A percentile compares a stretch with the other conserved stretches of the same genome.
phyloP scores from a whole-genome alignment of 2,888 invertebrate species.

The Vannuccia rotundouncinata region DNA sequence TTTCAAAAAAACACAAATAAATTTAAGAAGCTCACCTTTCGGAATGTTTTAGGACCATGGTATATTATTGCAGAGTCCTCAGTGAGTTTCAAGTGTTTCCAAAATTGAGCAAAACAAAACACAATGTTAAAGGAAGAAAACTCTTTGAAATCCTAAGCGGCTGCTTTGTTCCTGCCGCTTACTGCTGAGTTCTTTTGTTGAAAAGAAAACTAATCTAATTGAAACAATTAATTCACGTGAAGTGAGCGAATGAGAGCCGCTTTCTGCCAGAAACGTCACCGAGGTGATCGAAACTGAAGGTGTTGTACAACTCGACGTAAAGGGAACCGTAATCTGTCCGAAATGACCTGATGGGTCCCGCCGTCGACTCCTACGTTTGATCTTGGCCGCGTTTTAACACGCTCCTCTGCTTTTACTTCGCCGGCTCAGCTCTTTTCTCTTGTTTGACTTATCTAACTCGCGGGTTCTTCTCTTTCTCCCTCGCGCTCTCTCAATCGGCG shows the following conservation, averaged over 20 bases:
- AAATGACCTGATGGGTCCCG: neutral
- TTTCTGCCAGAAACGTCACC: neutral
- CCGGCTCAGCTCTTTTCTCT: neutral
- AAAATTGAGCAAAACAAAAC: no score
- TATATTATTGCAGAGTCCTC: neutral
- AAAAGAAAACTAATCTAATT: neutral
- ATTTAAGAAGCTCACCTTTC: no score
- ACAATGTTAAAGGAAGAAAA: no score
- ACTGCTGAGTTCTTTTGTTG: no score
- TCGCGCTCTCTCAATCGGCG: neutral
- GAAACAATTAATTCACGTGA: neutral
- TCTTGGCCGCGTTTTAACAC: neutral
- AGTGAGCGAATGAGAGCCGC: neutral
- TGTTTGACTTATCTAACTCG: neutral
- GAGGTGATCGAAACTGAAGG: neutral
- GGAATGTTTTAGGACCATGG: neutral
- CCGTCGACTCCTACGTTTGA: neutral
- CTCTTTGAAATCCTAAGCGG: neutral
- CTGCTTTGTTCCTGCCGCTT: neutral
- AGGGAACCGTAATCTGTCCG: neutral
- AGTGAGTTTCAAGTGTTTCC: no score
- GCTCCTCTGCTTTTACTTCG: neutral
- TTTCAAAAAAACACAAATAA: neutral
- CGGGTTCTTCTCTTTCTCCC: neutral
- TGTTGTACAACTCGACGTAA: neutral